Conservation (phyloP, 2,113 vertebrate species). For the Scartelaos histophorus region DNA sequence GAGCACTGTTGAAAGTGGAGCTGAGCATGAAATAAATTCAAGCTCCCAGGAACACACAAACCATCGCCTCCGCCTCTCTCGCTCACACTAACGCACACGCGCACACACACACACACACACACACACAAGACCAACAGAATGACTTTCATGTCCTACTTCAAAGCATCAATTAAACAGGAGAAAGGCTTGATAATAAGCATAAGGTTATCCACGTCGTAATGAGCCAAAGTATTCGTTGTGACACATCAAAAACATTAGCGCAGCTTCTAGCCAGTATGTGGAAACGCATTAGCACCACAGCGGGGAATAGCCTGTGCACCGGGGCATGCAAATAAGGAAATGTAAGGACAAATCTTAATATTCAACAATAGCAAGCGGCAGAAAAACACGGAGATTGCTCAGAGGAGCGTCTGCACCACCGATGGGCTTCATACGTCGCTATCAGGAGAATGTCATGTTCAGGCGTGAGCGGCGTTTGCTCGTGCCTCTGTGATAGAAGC, state of each 20-base stretch:
- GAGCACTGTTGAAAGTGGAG: slow-evolving; percentile 59
- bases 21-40: slow-evolving; percentile 43
- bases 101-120: not conserved
- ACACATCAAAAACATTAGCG: slow-evolving; percentile 60
- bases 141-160: slow-evolving; percentile 72
- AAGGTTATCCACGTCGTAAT: slow-evolving; percentile 61
- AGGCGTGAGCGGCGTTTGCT: not conserved
- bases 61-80: not conserved
- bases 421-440: not conserved
- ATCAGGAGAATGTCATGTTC: slow-evolving; percentile 15
- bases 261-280: slow-evolving; percentile 39
- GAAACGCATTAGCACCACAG: slow-evolving; percentile 50
- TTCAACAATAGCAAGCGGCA: slow-evolving; percentile 27
- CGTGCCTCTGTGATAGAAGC: not conserved
- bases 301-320: slow-evolving; percentile 25
- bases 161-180: slow-evolving; percentile 69
- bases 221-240: slow-evolving; percentile 57
- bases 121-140: slow-evolving; percentile 10
- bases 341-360: slow-evolving; percentile 39
- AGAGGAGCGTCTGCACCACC: slow-evolving; percentile 3
- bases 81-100: not conserved
- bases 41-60: slow-evolving; percentile 15
- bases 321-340: slow-evolving; percentile 46
- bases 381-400: slow-evolving; percentile 22
- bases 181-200: slow-evolving; percentile 62